Evolutionary conservation across 1,140 invertebrate genomes (phyloP), one percentile per base, ranked within the genome.

Genomic region (Calephelis nemesis): DNA sequence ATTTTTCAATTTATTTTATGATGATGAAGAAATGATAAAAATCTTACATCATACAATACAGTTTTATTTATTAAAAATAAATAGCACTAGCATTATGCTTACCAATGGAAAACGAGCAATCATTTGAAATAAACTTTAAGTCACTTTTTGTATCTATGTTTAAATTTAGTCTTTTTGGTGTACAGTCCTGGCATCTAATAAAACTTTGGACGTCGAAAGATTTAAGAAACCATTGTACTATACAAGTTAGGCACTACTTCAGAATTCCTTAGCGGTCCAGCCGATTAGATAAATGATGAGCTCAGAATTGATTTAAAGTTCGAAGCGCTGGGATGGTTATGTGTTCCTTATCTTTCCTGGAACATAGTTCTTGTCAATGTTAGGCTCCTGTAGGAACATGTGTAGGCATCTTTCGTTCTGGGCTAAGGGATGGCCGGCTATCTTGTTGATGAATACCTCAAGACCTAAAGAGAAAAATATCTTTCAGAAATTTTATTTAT

Each of bases 341-440:
- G 97, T 97, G 93, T 98, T 99, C 88, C 98, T 95, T 92, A 99
- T 99, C 94, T 99, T 99, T 78, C 99, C 99, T 76, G 99, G 99
- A 71, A 99, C 97, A 92, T 99, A 99, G 93, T 99, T 99, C 93
- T 98, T 99, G 93, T 99, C 98, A 92, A 99, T 99, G 75, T 96
- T 95, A 63, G 96, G 96, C 83, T 99, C 98, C 92, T 99, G 98
- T 67, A 99, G 94, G 94, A 99, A 99, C 97, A 99, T 99, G 85
- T 99, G 99, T 80, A 99, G 95, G 93, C 98, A 99, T 84, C 97
- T 94, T 93, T 99, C 99, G 92, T 99, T 99, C 93, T 99, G 99
- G 60, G 99, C 99, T 83, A 99, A 93, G n/a, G 99, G 99, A 93
- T 99, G 99, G 65, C 99, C 99, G 72, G 99, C 98, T 91, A 99